Evolutionary conservation across 2,888 invertebrate genomes (phyloP).

Genomic region (Pandemis heparana): DNA sequence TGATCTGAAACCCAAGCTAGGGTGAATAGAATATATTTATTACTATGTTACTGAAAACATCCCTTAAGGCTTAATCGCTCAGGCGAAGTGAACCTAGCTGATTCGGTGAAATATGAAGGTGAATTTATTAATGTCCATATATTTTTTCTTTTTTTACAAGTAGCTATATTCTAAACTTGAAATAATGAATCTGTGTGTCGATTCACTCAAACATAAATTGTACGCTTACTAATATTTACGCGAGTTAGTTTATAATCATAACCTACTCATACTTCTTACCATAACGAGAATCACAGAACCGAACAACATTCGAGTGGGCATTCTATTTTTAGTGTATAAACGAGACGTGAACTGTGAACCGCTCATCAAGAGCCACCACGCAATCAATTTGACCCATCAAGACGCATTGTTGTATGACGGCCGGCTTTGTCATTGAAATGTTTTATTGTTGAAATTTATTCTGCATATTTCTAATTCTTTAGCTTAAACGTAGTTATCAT

Average conservation of each 20-base stretch:
- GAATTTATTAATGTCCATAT: no score
- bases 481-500: background rate
- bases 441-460: conserved; percentile 32
- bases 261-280: conserved; percentile 40
- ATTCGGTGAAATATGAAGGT: no score
- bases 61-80: no score
- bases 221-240: background rate
- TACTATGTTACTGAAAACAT: no score
- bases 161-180: no score
- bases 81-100: no score
- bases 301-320: conserved; percentile 60
- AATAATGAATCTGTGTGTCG: no score
- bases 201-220: background rate
- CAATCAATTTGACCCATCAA: conserved; percentile 79
- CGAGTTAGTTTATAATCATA: conserved; percentile 12
- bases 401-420: conserved; percentile 58
- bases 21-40: no score
- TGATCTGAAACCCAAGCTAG: no score
- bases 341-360: conserved; percentile 58
- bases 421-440: conserved; percentile 39
- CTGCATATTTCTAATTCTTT: background rate
- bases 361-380: conserved; percentile 70
- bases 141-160: no score
- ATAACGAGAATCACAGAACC: conserved; percentile 61
- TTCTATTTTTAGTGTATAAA: conserved; percentile 77